Evolutionary conservation across 2,797 vertebrate genomes (phyloP), one percentile per base, ranked within the genome.

Genomic region (Lerista edwardsae): DNA sequence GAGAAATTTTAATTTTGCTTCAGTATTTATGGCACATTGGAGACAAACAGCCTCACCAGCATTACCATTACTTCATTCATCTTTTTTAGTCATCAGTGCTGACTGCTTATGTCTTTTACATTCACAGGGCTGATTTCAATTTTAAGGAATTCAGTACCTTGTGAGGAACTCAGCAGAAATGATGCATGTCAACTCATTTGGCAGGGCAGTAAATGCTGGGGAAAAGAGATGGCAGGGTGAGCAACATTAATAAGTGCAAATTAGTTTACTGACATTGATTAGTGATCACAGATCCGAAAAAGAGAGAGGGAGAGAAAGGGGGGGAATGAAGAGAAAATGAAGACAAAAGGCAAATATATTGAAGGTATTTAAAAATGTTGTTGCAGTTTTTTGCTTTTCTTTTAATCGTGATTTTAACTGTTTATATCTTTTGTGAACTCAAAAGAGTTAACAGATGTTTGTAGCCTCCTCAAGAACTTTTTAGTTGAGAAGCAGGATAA

Each of bases 41-140:
- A 95, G 94, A 95, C 90, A 92, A 93, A 92, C 87, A 90, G 89
- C 75, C 92, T 94, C 90, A 89, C 91, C 84, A 41, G 80, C 84
- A 86, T 90, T 85, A 85, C 84, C 0, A 34, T 94, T 94, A 94
- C 90, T 85, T 95, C 92, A 93, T 93, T 94, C 36, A 0, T 93
- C 93, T 94, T 94, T 95, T 95, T 94, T 95, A 93, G 88, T 92
- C 91, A 94, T 95, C 92, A 94, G 72, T 39, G 41, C 80, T 84
- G 86, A 83, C 89, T 93, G 77, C 90, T 94, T 95, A 91, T 94
- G 93, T 93, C 91, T 95, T 94, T 95, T 93, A 90, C 91, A 94
- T 94, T 94, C 88, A 79, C 73, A 82, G 82, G 90, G 80, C 51
- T 65, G 90, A 94, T 93, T 96, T 94, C 87, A 93, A 89, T 94